phyloP scores from a whole-genome alignment of 2,888 invertebrate genomes.

The Mechanitis messenoides region DNA sequence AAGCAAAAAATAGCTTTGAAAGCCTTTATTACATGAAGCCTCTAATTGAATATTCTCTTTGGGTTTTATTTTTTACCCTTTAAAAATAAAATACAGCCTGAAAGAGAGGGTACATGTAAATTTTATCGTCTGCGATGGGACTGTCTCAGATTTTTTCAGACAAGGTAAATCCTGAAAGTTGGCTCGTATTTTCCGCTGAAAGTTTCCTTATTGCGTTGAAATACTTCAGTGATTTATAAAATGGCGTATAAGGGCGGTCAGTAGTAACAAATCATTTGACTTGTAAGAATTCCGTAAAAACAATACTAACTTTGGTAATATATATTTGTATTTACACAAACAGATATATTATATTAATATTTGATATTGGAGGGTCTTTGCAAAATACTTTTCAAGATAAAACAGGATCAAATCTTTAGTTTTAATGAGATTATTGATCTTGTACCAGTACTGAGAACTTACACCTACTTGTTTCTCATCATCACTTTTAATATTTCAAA shows the following conservation, averaged over 20 bases:
- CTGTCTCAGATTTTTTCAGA: constrained; percentile 53
- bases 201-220: constrained; percentile 64
- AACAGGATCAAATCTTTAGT: background rate
- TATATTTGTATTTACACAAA: background rate
- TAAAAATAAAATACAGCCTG: constrained; percentile 71
- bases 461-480: no score
- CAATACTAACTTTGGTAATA: background rate
- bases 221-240: constrained; percentile 69
- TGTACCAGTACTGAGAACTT: no score
- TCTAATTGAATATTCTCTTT: constrained; percentile 75
- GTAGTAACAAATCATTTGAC: constrained; percentile 26
- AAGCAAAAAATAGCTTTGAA: constrained; percentile 47
- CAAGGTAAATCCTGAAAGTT: constrained; percentile 67
- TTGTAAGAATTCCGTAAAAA: constrained; percentile 13
- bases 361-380: no score
- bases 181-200: constrained; percentile 69
- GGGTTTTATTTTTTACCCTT: constrained; percentile 70
- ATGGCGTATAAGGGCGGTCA: constrained; percentile 22
- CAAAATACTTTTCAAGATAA: background rate
- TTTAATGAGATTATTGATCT: background rate
- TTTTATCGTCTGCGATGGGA: constrained; percentile 67
- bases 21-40: constrained; percentile 42
- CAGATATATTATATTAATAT: background rate
- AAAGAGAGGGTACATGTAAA: constrained; percentile 70
- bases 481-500: no score